Evolutionary conservation across 2,797 vertebrate genomes (phyloP).

Genomic region (Melanotaenia nigrans): DNA sequence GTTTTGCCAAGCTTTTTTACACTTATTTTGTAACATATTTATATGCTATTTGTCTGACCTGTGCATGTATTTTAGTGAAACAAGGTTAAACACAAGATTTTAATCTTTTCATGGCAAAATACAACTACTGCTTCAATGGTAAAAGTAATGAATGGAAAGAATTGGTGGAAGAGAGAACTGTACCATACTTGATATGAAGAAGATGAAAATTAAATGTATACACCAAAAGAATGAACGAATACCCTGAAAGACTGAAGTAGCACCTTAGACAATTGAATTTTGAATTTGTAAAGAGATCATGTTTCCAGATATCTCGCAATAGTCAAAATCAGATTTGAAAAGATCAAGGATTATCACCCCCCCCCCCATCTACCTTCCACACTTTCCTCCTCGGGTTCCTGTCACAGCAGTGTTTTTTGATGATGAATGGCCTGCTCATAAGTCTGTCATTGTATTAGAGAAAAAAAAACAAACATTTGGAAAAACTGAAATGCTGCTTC

Average conservation of each 20-base stretch:
- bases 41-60: slow-evolving; percentile 94
- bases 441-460: slow-evolving; percentile 69
- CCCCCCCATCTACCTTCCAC: not conserved
- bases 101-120: slow-evolving; percentile 93
- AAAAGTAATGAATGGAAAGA: slow-evolving; percentile 67
- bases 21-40: slow-evolving; percentile 86
- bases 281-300: slow-evolving; percentile 80
- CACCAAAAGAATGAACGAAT: slow-evolving; percentile 85
- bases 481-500: slow-evolving; percentile 80
- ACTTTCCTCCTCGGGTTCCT: slow-evolving; percentile 59
- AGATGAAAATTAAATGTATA: slow-evolving; percentile 90
- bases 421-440: slow-evolving; percentile 78
- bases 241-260: slow-evolving; percentile 91
- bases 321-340: slow-evolving; percentile 77
- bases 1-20: slow-evolving; percentile 83
- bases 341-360: slow-evolving; percentile 69
- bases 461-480: slow-evolving; percentile 64
- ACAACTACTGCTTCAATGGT: slow-evolving; percentile 83
- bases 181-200: slow-evolving; percentile 84
- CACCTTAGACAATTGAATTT: slow-evolving; percentile 87
- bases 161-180: slow-evolving; percentile 71
- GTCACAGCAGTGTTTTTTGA: slow-evolving; percentile 72
- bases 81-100: slow-evolving; percentile 95
- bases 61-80: slow-evolving; percentile 97
- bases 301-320: slow-evolving; percentile 79